Evolutionary conservation across 1,140 invertebrate genomes (phyloP), one percentile per base, ranked within the genome.

Genomic region (Trypoxylus dichotomus): DNA sequence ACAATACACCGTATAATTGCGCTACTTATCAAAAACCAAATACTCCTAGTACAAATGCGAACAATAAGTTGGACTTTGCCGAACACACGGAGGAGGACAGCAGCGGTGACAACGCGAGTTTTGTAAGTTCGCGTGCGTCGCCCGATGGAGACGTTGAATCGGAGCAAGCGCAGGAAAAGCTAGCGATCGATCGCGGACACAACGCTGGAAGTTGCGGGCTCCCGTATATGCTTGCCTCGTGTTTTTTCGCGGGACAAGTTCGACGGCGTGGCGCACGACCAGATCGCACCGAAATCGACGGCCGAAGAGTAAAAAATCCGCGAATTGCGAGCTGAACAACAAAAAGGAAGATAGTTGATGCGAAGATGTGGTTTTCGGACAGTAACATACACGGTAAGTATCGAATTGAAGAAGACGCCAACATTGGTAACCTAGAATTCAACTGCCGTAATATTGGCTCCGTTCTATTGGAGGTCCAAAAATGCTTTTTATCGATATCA

Each of bases 31-130:
- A 54, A 54, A 19, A 54, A 54, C 7, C 47, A 54, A 19, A 54
- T 54, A 54, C 19, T 54, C 32, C 19, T n/a, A n/a, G 19, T 54
- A 54, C 19, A 19, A 54, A 19, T 54, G 47, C 47, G 47, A n/a
- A 54, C 47, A 54, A 54, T 54, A 19, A n/a, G 47, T 54, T 54
- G n/a, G 7, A 54, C 32, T 37, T 37, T 37, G 15, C 15, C 47
- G 47, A 54, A 54, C 47, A 54, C 47, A 54, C 47, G 47, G 47
- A 54, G 47, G 47, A 54, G 47, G 47, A 54, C 47, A 54, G 47
- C 19, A 54, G 47, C 47, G 47, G 47, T 54, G 47, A 54, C 47
- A 54, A 5, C 47, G 47, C 47, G n/a, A n/a, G 47, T 54, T 54
- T 54, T 54, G 47, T 54, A 54, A 54, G 15, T 54, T 54, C 47